A percentile compares a stretch with the other conserved stretches of the same genome.
phyloP scores from a whole-genome alignment of 1,140 invertebrate species.

The Harpegnathos saltator region DNA sequence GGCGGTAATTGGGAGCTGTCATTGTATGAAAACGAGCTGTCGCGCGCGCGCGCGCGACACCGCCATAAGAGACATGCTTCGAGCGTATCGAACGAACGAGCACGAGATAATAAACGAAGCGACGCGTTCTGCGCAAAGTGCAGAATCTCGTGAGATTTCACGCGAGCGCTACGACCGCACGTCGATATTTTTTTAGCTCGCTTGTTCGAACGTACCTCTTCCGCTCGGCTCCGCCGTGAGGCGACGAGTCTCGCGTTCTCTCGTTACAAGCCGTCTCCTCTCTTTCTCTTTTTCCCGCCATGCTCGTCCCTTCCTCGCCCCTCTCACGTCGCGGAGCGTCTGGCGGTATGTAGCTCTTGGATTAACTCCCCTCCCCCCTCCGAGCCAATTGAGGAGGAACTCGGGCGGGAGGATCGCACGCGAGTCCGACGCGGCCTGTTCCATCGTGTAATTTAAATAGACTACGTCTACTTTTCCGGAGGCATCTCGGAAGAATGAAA shows the following conservation, averaged over 20 bases:
- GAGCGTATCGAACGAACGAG: no score
- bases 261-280: neutral
- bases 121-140: no score
- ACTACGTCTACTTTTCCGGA: slow-evolving; percentile 37
- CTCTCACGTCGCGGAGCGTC: neutral
- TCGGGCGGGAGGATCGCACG: neutral
- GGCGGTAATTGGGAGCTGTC: no score
- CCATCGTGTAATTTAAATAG: slow-evolving; percentile 58
- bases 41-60: no score
- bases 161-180: no score
- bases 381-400: slow-evolving; percentile 40
- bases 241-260: neutral
- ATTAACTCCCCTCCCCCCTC: no score
- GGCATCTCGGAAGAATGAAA: neutral
- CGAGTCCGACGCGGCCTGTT: neutral
- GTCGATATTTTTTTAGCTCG: neutral
- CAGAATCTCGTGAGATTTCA: no score
- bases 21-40: no score
- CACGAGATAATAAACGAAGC: no score
- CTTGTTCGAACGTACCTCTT: neutral
- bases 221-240: neutral
- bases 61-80: no score
- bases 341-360: neutral
- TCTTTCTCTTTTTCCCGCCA: no score
- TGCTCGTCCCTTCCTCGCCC: neutral